These are phyloP conservation scores for Beris morrisii DNA, from an alignment of 2,888 invertebrate genomes.

Conservation along the genomic window DNA sequence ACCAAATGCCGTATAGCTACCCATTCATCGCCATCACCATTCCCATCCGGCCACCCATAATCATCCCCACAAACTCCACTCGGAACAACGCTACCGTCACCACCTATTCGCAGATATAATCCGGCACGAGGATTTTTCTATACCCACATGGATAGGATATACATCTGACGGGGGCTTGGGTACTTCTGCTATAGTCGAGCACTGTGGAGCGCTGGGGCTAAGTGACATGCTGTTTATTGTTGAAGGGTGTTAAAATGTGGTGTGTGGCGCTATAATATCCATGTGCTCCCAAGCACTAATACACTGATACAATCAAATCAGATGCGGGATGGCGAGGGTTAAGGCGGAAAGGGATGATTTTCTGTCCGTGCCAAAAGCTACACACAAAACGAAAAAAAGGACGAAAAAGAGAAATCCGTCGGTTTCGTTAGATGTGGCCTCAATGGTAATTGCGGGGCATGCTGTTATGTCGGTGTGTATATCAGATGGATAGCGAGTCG, in stretches of 20 bases:
- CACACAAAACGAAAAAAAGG: constrained; percentile 11
- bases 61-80: not conserved
- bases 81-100: constrained; percentile 7
- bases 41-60: constrained; percentile 14
- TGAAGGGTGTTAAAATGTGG: constrained; percentile 56
- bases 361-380: constrained; percentile 33
- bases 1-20: constrained; percentile 11
- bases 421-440: constrained; percentile 54
- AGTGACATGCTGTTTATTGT: constrained; percentile 57
- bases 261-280: constrained; percentile 45
- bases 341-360: constrained; percentile 33
- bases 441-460: constrained; percentile 55
- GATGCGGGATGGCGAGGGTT: constrained; percentile 33
- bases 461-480: constrained; percentile 30
- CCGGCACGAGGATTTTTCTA: constrained; percentile 44
- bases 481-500: not conserved
- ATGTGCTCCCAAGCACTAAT: constrained; percentile 33
- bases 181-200: constrained; percentile 4
- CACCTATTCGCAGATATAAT: constrained; percentile 40
- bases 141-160: constrained; percentile 37
- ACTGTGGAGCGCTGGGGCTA: constrained; percentile 49
- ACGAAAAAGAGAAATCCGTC: constrained; percentile 27
- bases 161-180: constrained; percentile 14
- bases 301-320: constrained; percentile 32
- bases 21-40: constrained; percentile 25